Conservation (phyloP, 2,113 vertebrate species). For the Nannospalax galili region DNA sequence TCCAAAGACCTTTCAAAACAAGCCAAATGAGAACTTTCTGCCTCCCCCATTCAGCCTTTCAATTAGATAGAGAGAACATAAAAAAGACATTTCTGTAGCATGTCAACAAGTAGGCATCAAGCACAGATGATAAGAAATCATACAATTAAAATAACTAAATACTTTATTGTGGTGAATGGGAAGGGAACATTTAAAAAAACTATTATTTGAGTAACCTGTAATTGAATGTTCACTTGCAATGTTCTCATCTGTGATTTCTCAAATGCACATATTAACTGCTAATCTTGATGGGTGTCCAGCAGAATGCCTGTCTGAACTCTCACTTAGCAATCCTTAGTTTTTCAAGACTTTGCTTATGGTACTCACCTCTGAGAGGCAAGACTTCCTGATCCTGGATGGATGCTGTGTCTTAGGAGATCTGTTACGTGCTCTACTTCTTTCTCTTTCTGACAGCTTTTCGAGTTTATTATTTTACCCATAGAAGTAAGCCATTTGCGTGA, state of each 20-base stretch:
- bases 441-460: background rate
- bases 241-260: background rate
- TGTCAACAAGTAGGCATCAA: conserved; percentile 8
- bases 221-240: background rate
- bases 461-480: background rate
- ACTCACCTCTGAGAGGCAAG: background rate
- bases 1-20: background rate
- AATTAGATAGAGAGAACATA: background rate
- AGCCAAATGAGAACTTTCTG: background rate
- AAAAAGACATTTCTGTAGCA: conserved; percentile 1
- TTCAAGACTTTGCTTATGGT: background rate
- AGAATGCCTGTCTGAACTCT: background rate
- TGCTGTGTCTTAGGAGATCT: background rate
- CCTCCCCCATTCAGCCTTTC: background rate
- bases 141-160: background rate
- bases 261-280: background rate
- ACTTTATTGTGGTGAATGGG: background rate
- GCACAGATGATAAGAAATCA: background rate
- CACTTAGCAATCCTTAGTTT: background rate
- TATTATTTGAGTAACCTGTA: background rate
- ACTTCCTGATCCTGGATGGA: background rate
- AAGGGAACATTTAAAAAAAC: background rate
- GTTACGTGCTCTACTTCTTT: background rate
- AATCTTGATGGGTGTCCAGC: background rate
- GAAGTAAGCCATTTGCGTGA: background rate